These are phyloP conservation scores for Hydractinia symbiolongicarpus DNA, from an alignment of 30 jellyfish, hydroid and myxozoan species.

Conservation along the genomic window DNA sequence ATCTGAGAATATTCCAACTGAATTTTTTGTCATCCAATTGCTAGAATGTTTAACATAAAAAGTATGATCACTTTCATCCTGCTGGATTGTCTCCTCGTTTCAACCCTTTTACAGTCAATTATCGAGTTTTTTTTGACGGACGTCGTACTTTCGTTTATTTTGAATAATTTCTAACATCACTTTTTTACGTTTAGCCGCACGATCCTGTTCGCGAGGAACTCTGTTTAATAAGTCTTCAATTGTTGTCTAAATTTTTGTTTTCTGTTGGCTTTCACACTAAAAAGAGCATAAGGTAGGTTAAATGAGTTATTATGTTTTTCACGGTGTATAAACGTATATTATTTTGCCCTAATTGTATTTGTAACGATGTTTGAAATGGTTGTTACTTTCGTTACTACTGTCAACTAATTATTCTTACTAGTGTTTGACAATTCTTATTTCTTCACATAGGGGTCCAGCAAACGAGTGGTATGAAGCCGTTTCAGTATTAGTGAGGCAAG, in stretches of 20 bases:
- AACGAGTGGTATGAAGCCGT: conserved; percentile 93
- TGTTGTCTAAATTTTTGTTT: conserved; percentile 71
- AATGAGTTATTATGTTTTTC: no score
- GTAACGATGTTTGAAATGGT: background rate
- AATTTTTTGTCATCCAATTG: no score
- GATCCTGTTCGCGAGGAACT: conserved; percentile 78
- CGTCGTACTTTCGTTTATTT: background rate
- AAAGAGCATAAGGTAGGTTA: conserved; percentile 72
- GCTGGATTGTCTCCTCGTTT: no score
- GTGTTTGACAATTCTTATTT: background rate
- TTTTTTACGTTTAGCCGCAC: conserved; percentile 26
- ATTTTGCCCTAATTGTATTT: no score
- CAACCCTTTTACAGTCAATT: no score
- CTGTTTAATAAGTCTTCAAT: conserved; percentile 62
- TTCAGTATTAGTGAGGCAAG: conserved; percentile 72
- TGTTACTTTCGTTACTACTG: background rate
- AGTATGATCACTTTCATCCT: no score
- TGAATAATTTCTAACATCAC: background rate
- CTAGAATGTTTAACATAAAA: no score
- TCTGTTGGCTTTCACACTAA: conserved; percentile 95
- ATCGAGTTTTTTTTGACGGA: background rate
- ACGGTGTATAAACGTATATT: background rate
- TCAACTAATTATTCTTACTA: background rate
- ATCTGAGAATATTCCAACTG: no score
- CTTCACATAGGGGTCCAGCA: conserved; percentile 73